Conservation (phyloP, 2,888 invertebrate genomes). For the Cantharis rufa region DNA sequence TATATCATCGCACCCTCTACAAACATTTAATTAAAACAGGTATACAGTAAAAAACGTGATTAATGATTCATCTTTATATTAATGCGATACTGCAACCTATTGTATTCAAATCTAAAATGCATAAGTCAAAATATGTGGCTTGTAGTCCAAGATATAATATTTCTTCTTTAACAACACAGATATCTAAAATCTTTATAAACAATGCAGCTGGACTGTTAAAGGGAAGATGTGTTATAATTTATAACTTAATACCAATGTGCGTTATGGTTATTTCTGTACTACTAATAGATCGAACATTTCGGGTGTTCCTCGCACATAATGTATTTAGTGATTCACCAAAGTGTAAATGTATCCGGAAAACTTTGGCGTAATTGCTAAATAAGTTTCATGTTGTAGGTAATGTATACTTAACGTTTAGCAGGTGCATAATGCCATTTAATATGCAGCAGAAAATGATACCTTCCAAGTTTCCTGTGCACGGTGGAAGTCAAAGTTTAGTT, state of each 20-base stretch:
- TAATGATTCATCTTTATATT: background rate
- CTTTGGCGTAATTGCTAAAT: background rate
- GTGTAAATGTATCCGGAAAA: background rate
- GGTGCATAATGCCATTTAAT: background rate
- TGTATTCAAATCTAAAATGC: background rate
- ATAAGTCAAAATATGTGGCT: background rate
- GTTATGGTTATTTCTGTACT: background rate
- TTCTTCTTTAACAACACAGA: background rate
- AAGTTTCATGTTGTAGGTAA: background rate
- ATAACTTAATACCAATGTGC: background rate
- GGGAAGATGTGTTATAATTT: background rate
- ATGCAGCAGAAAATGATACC: background rate
- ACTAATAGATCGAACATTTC: background rate
- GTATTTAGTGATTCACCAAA: background rate
- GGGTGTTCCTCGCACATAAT: background rate
- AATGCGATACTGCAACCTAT: background rate
- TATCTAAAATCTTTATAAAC: background rate
- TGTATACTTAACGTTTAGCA: background rate
- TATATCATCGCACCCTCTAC: background rate
- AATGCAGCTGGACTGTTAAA: background rate
- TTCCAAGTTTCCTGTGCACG: background rate
- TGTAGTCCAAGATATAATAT: background rate
- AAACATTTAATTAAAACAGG: background rate
- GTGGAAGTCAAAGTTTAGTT: background rate
- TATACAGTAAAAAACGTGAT: background rate